phyloP scores from a whole-genome alignment of 2,113 vertebrate genomes.

The Mobula birostris region DNA sequence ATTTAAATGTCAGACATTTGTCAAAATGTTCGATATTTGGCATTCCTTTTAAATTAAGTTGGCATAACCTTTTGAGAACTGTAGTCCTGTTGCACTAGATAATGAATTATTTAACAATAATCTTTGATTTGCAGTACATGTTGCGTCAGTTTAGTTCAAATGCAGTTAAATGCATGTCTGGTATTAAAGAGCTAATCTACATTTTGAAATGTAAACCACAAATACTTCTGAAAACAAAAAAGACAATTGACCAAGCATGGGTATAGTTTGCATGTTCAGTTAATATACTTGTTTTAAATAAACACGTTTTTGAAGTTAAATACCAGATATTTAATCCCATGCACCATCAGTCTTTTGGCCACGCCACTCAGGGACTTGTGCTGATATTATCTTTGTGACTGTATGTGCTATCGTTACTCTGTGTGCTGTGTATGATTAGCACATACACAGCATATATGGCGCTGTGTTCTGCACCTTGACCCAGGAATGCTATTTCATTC shows the following conservation, averaged over 20 bases:
- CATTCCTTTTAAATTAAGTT: slow-evolving; percentile 29
- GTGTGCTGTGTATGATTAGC: too few relatives aligned
- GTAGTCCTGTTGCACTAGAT: slow-evolving; percentile 24
- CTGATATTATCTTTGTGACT: too few relatives aligned
- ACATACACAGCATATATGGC: too few relatives aligned
- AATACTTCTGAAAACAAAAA: not conserved
- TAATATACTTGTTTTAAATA: not conserved
- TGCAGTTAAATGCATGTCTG: not conserved
- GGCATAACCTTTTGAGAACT: slow-evolving; percentile 19
- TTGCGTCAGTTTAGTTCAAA: not conserved
- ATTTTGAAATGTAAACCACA: not conserved
- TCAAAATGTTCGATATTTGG: slow-evolving; percentile 2
- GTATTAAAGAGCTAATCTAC: not conserved
- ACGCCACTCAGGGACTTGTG: too few relatives aligned
- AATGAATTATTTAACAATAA: slow-evolving; percentile 28
- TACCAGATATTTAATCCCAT: not conserved
- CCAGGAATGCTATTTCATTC: too few relatives aligned
- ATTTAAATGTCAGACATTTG: slow-evolving; percentile 24
- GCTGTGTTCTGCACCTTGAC: too few relatives aligned
- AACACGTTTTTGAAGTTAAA: not conserved
- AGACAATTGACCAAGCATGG: not conserved
- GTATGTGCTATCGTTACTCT: too few relatives aligned
- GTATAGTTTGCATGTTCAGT: not conserved
- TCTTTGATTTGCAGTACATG: not conserved
- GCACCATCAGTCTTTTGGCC: too few relatives aligned